phyloP scores from a whole-genome alignment of 2,113 vertebrate species.

The Macheiramphus alcinus region DNA sequence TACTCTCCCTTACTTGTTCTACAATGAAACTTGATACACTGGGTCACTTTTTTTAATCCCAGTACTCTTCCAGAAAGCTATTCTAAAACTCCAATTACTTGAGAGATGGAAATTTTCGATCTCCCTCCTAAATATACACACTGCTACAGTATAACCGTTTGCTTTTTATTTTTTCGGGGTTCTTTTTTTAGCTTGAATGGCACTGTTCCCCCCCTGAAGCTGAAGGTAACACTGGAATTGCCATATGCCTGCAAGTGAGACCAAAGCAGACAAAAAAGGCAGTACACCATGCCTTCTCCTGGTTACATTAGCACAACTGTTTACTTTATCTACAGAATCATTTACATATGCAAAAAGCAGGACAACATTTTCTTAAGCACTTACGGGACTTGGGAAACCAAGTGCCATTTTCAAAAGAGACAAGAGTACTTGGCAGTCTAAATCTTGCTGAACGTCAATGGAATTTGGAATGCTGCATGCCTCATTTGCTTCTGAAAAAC shows the following conservation, averaged over 20 bases:
- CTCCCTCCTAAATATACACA: background rate
- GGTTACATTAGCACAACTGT: background rate
- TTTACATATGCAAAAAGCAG: background rate
- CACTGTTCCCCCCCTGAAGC: background rate
- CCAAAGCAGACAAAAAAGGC: background rate
- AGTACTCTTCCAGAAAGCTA: background rate
- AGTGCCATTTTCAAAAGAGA: background rate
- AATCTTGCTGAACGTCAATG: background rate
- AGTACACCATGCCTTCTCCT: background rate
- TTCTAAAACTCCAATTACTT: background rate
- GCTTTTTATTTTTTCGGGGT: rapidly evolving
- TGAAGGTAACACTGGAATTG: background rate
- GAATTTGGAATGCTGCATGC: background rate
- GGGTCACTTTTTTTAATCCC: background rate
- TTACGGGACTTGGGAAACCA: background rate
- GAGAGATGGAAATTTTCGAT: background rate
- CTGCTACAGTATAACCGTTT: background rate
- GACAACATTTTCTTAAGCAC: background rate
- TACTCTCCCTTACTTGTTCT: background rate
- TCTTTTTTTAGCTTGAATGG: background rate
- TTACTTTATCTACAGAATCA: background rate
- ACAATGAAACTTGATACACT: background rate
- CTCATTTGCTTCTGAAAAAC: background rate
- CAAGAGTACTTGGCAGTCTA: background rate
- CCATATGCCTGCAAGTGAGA: background rate